Evolutionary conservation across 23 tunicate genomes (phyloP), one percentile per base, ranked within the genome.

Genomic region (Ascidia mentula): DNA sequence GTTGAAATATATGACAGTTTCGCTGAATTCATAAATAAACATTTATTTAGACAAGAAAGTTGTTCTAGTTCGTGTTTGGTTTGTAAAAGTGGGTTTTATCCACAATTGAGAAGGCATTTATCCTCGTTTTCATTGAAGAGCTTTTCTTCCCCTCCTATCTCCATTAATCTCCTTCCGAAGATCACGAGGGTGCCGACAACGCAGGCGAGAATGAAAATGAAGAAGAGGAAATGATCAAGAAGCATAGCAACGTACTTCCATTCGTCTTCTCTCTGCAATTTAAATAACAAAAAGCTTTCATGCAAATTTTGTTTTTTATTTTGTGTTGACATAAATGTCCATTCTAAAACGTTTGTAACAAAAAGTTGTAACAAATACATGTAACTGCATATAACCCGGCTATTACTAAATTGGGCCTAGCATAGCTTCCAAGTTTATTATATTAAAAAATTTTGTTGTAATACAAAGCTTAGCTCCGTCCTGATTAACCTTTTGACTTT

Each of bases 211-310:
- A 95, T 95, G 77, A 95, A 95, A 74, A 95, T 86, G 77, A 90
- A 95, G 60, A 95, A 59, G 17, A 95, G 83, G 39, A 89, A 89
- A 74, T 95, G 99, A 75, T 95, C 99, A 42, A 95, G 45, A 46
- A 95, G 89, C 92, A 95, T 89, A 7, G 99, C 99, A 36, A 95
- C 92, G 81, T 95, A 95, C 76, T 95, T 95, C 99, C 99, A 95
- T 69, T 95, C 97, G 69, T 82, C 95, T 82, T 95, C 97, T 79
- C 90, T 79, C 96, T 95, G 65, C 1, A 59, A 86, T 24, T 46
- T 26, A 6, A 6, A 53, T 45, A 60, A 32, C 17, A 5, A n/a
- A n/a, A n/a, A n/a, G n/a, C n/a, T n/a, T n/a, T n/a, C n/a, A n/a
- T n/a, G n/a, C n/a, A n/a, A n/a, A n/a, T n/a, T n/a, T n/a, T n/a